Evolutionary conservation across 2,113 vertebrate species (phyloP), one percentile per base, ranked within the genome.

Genomic region (Grallaria varia): DNA sequence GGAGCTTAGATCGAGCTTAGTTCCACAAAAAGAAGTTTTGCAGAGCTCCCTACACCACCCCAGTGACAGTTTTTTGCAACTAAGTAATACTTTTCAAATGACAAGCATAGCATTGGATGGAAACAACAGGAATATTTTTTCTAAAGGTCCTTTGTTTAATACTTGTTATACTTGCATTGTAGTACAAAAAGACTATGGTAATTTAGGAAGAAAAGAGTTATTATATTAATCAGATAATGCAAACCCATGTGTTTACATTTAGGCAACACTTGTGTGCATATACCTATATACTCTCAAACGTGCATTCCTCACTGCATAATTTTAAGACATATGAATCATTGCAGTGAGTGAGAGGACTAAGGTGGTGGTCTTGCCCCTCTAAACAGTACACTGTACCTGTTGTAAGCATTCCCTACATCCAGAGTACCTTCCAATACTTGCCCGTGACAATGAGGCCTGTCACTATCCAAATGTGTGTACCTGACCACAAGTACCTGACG

Each of bases 271-370:
- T 33, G 4, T 11, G 5, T 15, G 30, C 30, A 35, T 5, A 8
- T 19, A 31, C 7, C 8, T 18, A 7, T 8, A 33, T 17, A 30
- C 14, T 40, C 19, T 56, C 11, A 40, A 4, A 37, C 0, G 0
- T 10, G 5, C 13, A 16, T 25, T 71, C 35, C 40, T 67, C n/a
- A 14, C 28, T 33, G 24, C 55, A 28, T 17, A 59, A 0, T 1
- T 63, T 28, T 39, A 67, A 25, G 45, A 56, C 50, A 49, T 9
- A 18, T 2, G 9, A 92, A 73, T 44, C 28, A 39, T 23, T 56
- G 18, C 33, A 2, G 2, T 17, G n/a, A 14, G 3, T 60, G 50
- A 80, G 27, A 66, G 8, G 20, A 39, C 25, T 30, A 66, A 74
- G 22, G 16, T 13, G 21, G 10, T 24, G 23, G 16, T 53, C 39